phyloP scores from a whole-genome alignment of 2,888 invertebrate species.

The Hyppa rectilinea region DNA sequence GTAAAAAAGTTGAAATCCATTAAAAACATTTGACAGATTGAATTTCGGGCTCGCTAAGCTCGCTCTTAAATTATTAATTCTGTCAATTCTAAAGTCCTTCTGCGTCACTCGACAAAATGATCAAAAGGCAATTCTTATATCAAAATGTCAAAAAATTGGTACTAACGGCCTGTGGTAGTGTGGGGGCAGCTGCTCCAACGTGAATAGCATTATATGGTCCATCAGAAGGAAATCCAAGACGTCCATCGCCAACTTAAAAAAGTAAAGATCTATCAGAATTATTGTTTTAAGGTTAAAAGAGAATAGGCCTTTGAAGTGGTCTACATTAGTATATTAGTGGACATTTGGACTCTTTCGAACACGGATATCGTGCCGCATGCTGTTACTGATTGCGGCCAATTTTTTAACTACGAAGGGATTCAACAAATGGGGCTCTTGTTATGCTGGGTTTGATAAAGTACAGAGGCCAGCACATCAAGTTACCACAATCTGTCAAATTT shows the following conservation, averaged over 20 bases:
- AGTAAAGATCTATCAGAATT: not conserved
- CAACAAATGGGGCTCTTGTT: conserved; percentile 1
- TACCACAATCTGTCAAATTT: too few species aligned
- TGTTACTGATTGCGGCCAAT: not conserved
- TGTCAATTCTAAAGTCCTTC: too few species aligned
- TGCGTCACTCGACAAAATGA: too few species aligned
- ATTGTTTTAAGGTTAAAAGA: not conserved
- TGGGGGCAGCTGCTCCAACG: conserved; percentile 97
- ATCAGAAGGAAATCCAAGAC: conserved; percentile 93
- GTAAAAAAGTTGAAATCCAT: too few species aligned
- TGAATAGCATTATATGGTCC: conserved; percentile 98
- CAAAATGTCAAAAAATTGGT: not conserved
- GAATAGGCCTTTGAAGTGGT: not conserved
- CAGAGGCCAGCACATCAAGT: too few species aligned
- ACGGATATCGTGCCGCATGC: not conserved
- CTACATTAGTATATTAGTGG: not conserved
- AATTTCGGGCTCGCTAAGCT: too few species aligned
- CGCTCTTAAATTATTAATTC: too few species aligned
- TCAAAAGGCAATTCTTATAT: too few species aligned
- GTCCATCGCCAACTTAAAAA: conserved; percentile 95
- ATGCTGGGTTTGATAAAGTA: not conserved
- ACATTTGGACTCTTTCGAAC: not conserved
- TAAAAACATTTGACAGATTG: too few species aligned
- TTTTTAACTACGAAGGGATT: conserved; percentile 1
- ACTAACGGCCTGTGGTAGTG: conserved; percentile 93